Percentiles rank a stretch among this genome's conserved stretches.
Evolutionary conservation across 2,888 invertebrate genomes (phyloP).

Genomic region (Sthenelais limicola): DNA sequence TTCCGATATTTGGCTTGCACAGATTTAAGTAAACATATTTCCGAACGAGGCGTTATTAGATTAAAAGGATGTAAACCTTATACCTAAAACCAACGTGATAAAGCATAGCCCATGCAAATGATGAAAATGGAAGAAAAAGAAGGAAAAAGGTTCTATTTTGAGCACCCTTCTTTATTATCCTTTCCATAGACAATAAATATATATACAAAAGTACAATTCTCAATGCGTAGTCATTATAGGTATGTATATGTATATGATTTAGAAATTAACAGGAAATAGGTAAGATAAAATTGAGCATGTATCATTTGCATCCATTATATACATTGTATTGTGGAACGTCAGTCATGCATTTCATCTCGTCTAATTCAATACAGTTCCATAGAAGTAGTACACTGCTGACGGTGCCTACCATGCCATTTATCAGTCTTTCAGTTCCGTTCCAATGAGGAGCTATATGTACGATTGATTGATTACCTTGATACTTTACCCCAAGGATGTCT

Average conservation of each 20-base stretch:
- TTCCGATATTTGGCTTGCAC: too few species aligned
- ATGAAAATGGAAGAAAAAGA: too few species aligned
- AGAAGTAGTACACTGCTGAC: not conserved
- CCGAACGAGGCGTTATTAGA: too few species aligned
- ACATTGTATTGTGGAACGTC: conserved; percentile 24
- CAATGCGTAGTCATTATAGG: conserved; percentile 27
- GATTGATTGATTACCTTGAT: too few species aligned
- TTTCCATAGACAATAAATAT: conserved; percentile 24
- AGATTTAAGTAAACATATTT: too few species aligned
- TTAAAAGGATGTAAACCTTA: too few species aligned
- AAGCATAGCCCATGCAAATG: too few species aligned
- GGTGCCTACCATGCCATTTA: not conserved
- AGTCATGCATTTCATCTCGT: not conserved
- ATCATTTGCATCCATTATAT: conserved; percentile 31
- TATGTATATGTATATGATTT: conserved; percentile 16
- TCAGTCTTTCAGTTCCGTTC: not conserved
- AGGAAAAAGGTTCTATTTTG: too few species aligned
- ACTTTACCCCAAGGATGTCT: too few species aligned
- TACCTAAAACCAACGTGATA: too few species aligned
- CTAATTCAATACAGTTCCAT: not conserved
- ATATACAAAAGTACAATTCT: conserved; percentile 39
- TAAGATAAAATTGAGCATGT: conserved; percentile 33
- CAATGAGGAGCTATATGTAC: too few species aligned
- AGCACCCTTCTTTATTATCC: conserved; percentile 33
- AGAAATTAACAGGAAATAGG: conserved; percentile 34